Evolutionary conservation across 2,113 vertebrate genomes (phyloP).

Genomic region (Micronycteris hirsuta): DNA sequence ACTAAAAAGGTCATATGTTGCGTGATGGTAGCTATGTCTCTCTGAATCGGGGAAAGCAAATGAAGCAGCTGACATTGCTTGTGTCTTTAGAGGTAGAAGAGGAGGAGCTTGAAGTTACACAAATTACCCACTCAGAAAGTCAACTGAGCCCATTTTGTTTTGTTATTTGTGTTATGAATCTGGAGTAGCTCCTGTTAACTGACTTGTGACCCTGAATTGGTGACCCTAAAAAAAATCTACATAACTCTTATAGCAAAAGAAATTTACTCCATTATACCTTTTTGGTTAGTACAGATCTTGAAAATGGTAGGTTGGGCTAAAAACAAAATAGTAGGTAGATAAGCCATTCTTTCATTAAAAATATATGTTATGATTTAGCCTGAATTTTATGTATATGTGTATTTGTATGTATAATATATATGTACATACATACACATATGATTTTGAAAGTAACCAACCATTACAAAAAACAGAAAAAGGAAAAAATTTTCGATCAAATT

Average conservation of each 20-base stretch:
- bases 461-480: conserved; percentile 11
- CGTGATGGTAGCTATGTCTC: neutral
- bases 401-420: neutral
- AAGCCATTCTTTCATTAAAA: neutral
- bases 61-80: neutral
- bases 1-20: neutral
- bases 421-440: neutral
- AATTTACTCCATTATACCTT: neutral
- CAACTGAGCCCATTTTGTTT: neutral
- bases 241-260: neutral
- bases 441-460: neutral
- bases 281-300: neutral
- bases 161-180: neutral
- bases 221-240: neutral
- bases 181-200: neutral
- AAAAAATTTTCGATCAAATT: neutral
- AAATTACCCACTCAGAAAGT: neutral
- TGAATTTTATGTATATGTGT: neutral
- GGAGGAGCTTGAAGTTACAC: neutral
- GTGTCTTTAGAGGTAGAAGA: neutral
- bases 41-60: neutral
- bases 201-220: neutral
- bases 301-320: neutral
- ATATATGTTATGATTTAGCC: neutral
- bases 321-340: neutral